Evolutionary conservation across 2,113 vertebrate genomes (phyloP), one percentile per base, ranked within the genome.

Genomic region (Scomber colias): DNA sequence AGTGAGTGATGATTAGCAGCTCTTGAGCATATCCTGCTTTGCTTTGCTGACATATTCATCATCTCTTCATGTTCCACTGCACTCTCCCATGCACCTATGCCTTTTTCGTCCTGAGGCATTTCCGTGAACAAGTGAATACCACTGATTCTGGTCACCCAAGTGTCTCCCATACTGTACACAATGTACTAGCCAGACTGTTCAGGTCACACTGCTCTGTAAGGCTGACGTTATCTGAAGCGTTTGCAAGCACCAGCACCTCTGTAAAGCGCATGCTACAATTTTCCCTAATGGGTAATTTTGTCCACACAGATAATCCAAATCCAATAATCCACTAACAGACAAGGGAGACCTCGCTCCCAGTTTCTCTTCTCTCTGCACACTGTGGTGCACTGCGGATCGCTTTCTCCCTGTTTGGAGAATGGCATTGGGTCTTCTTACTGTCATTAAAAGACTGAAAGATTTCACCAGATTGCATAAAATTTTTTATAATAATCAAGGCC

Each of bases 251-350:
- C 14, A 48, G 40, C 62, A 46, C n/a, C 57, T 55, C 57, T 46
- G 50, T 9, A 55, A 13, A 55, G 64, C 71, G 21, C 49, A 11
- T 19, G 60, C 55, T 40, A 59, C 79, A 66, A 46, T 83, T 86
- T 64, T 45, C 50, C 45, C 77, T 79, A 77, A 81, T 85, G 77
- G 75, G 80, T 83, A 40, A 78, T 88, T 86, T 87, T 62, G 75
- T 72, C 70, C 50, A 71, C 81, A 19, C 77, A 64, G 56, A 87
- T 87, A 78, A 89, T 90, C 82, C 75, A 77, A 87, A 86, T 82
- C 83, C 81, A 87, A 59, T 89, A 89, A 90, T 89, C 88, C 72
- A 65, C 80, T 27, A 53, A 77, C 65, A n/a, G 64, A 63, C 35
- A 2, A 45, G 70, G n/a, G 31, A 71, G 51, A 67, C 59, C 61